phyloP scores from a whole-genome alignment of 2,797 vertebrate species.

The Falco rusticolus region DNA sequence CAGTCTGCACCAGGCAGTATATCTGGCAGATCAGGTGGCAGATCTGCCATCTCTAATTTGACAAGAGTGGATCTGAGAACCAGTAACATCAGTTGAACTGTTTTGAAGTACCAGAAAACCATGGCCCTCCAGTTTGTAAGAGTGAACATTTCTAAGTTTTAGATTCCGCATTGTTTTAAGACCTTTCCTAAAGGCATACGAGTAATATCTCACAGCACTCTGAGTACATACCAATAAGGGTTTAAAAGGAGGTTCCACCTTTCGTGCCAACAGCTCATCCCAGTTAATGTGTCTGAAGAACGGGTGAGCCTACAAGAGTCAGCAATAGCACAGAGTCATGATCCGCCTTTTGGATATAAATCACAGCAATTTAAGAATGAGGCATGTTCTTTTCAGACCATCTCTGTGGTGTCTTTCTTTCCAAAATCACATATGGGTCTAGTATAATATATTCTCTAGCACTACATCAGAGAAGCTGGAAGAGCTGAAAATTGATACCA shows the following conservation, averaged over 20 bases:
- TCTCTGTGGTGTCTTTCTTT: background rate
- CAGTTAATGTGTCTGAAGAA: slow-evolving; percentile 98
- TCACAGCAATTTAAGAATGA: background rate
- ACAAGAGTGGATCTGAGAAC: background rate
- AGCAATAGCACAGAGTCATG: background rate
- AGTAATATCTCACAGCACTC: background rate
- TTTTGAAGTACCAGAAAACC: background rate
- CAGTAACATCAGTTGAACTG: background rate
- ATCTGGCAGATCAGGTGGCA: background rate
- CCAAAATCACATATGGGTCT: background rate
- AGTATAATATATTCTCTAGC: background rate
- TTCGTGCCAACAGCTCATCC: slow-evolving; percentile 94
- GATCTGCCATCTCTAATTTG: background rate
- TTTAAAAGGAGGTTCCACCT: slow-evolving; percentile 97
- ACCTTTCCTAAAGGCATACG: background rate
- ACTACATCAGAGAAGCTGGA: background rate
- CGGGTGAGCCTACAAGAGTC: slow-evolving; percentile 82
- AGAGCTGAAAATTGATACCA: background rate
- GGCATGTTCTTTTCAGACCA: background rate
- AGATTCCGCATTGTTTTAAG: background rate
- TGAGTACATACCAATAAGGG: slow-evolving; percentile 88
- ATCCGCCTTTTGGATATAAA: background rate
- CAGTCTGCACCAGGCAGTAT: background rate
- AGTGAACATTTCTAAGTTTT: background rate
- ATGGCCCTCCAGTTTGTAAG: background rate